These are phyloP conservation scores for Bruchidius siliquastri DNA, from an alignment of 2,888 invertebrate species.

Conservation along the genomic window DNA sequence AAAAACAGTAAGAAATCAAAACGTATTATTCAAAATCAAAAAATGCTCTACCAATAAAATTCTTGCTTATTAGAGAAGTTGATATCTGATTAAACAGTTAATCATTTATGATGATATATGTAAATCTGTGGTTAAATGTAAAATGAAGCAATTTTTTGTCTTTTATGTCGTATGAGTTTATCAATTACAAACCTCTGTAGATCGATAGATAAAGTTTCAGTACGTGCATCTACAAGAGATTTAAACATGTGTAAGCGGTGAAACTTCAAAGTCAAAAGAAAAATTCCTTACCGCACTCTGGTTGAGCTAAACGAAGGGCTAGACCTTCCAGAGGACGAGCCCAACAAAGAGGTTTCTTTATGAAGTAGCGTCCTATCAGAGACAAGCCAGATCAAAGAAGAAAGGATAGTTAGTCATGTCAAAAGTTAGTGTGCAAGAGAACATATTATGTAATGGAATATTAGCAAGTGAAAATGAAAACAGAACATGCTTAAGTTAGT, in stretches of 20 bases:
- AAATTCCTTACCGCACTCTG: conserved; percentile 35
- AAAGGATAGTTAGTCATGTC: conserved; percentile 20
- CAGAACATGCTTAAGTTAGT: background rate
- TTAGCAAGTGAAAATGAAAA: conserved; percentile 6
- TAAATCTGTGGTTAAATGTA: too few relatives aligned
- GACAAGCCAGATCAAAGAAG: conserved; percentile 14
- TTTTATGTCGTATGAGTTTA: too few relatives aligned
- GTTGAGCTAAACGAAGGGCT: conserved; percentile 35
- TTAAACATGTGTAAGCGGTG: background rate
- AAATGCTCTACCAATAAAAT: too few relatives aligned
- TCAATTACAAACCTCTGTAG: too few relatives aligned
- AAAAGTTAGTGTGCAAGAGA: conserved; percentile 10
- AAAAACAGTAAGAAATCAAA: too few relatives aligned
- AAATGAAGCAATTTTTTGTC: too few relatives aligned
- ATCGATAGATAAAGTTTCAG: too few relatives aligned
- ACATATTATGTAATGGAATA: conserved; percentile 9
- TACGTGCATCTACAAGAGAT: too few relatives aligned
- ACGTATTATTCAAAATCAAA: too few relatives aligned
- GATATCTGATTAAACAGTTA: too few relatives aligned
- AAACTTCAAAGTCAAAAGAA: background rate
- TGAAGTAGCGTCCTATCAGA: conserved; percentile 34
- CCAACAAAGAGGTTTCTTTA: conserved; percentile 39
- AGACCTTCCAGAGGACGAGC: conserved; percentile 38
- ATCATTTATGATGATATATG: too few relatives aligned
- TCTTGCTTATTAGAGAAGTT: too few relatives aligned